Evolutionary conservation across 1,140 invertebrate species (phyloP), one percentile per base, ranked within the genome.

Genomic region (Drosophila dunni): DNA sequence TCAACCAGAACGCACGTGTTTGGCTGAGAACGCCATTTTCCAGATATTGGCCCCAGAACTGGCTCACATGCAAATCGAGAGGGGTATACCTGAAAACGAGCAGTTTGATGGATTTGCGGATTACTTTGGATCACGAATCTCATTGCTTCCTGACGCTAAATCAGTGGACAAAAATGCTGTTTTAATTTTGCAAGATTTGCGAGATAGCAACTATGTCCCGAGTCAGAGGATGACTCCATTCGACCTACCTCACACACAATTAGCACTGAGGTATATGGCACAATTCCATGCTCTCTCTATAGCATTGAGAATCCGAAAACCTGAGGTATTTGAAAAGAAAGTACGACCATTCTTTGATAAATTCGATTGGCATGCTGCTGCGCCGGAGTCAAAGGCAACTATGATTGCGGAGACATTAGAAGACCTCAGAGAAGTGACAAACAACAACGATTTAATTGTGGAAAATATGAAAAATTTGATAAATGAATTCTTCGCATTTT

Each of bases 251-350:
- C 93, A 94, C 17, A 92, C 94, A 0, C 89, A 76, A 51, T 13
- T 94, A 1, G 92, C 93, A 0, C 71, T 95, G 0, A 74, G 81
- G 13, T 90, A 93, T n/a, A 68, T 95, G 68, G 94, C 94, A 0
- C 88, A 92, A 71, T 94, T 94, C 71, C 95, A 95, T 76, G 94
- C 94, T 0, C 85, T 94, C 0, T 93, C 94, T 0, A 93, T 95
- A 7, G 94, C 93, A 0, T 84, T 93, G 50, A 93, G 94, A 24
- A 58, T 92, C 0, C 92, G 94, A n/a, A 93, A 93, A 17, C 93
- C 93, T 0, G 76, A 93, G 1, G 73, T 92, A 0, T 95, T 94
- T 66, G 73, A 94, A 24, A 73, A 91, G 15, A 81, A 93, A 68
- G 72, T 93, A 0, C 53, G 76, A 4, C 93, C 93, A 10, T 88